Conservation (phyloP, 2,113 vertebrate genomes). For the Edolisoma coerulescens region DNA sequence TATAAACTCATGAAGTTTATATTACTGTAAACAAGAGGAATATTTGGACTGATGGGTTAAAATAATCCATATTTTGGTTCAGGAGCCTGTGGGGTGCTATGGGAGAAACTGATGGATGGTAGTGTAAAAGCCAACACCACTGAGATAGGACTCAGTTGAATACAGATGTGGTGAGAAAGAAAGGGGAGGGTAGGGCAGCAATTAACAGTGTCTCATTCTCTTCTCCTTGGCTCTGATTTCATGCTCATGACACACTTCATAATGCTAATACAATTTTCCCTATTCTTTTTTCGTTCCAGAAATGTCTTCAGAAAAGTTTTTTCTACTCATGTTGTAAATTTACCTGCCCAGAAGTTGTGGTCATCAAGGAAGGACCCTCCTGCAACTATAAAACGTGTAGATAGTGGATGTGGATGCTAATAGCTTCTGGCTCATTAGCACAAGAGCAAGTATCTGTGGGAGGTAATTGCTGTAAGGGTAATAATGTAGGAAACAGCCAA, state of each 20-base stretch:
- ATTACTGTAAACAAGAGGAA: neutral
- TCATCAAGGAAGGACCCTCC: neutral
- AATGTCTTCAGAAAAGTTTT: neutral
- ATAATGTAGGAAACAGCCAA: slow-evolving; percentile 48
- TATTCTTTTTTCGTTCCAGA: neutral
- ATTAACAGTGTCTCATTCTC: neutral
- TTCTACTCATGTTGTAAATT: neutral
- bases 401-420: neutral
- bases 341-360: neutral
- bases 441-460: slow-evolving; percentile 24
- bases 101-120: neutral
- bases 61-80: neutral
- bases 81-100: neutral
- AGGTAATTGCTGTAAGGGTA: slow-evolving; percentile 46
- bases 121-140: neutral
- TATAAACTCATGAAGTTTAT: neutral
- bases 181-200: neutral
- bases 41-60: neutral
- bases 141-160: neutral
- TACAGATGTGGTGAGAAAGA: neutral
- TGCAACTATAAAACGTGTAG: neutral
- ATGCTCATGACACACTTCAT: neutral
- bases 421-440: slow-evolving; percentile 45
- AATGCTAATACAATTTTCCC: neutral
- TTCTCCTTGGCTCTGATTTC: neutral